phyloP scores from a whole-genome alignment of 2,113 vertebrate genomes.

The Callionymus lyra region DNA sequence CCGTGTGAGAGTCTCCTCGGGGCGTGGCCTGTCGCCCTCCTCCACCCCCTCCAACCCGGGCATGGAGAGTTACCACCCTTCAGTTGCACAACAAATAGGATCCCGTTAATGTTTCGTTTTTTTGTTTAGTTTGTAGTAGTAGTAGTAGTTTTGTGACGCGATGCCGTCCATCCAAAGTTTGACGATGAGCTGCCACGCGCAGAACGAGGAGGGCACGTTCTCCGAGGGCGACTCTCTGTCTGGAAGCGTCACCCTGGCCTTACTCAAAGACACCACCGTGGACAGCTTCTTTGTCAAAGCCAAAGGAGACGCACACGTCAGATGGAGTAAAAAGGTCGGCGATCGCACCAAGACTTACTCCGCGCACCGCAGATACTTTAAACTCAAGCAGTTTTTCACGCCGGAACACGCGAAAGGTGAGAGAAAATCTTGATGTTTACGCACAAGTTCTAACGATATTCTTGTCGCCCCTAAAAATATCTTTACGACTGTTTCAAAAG shows the following conservation, averaged over 20 bases:
- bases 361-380: conserved; percentile 52
- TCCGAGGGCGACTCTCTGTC: conserved; percentile 46
- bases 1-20: background rate
- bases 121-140: too few relatives aligned
- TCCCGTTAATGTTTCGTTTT: background rate
- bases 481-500: too few relatives aligned
- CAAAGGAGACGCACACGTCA: conserved; percentile 50
- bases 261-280: conserved; percentile 28
- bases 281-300: conserved; percentile 47
- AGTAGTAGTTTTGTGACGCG: background rate
- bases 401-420: conserved; percentile 25
- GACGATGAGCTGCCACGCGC: conserved; percentile 20
- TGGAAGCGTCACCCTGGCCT: conserved; percentile 33
- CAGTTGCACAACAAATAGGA: background rate
- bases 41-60: too few relatives aligned
- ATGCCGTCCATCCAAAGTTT: conserved; percentile 41
- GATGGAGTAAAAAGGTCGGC: conserved; percentile 24
- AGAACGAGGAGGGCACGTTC: conserved; percentile 41
- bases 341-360: conserved; percentile 9
- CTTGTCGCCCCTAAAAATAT: too few relatives aligned
- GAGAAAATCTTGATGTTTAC: too few relatives aligned
- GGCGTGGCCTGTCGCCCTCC: conserved; percentile 11
- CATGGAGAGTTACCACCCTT: background rate
- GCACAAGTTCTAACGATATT: too few relatives aligned
- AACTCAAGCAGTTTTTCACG: conserved; percentile 55